Conservation (phyloP, 2,888 invertebrate genomes). For the Timandra comae region DNA sequence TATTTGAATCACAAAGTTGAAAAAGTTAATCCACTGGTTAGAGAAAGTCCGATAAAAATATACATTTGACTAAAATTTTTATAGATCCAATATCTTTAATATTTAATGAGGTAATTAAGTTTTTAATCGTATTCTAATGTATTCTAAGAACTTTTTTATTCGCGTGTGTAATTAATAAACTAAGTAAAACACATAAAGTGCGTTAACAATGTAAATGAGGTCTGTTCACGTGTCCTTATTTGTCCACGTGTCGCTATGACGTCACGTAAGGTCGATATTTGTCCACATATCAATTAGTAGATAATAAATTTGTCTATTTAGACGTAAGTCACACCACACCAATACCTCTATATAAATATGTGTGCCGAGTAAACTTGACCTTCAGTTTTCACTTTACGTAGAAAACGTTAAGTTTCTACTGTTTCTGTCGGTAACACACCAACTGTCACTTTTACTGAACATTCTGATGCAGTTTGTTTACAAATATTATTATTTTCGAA, state of each 20-base stretch:
- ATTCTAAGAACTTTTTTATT: too few relatives aligned
- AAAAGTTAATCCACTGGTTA: too few relatives aligned
- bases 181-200: too few relatives aligned
- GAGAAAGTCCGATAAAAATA: too few relatives aligned
- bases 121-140: too few relatives aligned
- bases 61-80: too few relatives aligned
- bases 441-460: background rate
- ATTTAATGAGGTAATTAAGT: too few relatives aligned
- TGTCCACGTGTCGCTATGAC: conserved; percentile 12
- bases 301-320: conserved; percentile 2
- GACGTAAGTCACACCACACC: background rate
- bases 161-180: too few relatives aligned
- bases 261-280: conserved; percentile 10
- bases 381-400: conserved; percentile 11
- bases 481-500: too few relatives aligned
- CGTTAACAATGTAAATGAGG: conserved; percentile 14
- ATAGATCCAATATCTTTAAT: too few relatives aligned
- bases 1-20: too few relatives aligned
- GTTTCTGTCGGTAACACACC: background rate
- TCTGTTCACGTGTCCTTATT: conserved; percentile 13
- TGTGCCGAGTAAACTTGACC: conserved; percentile 12
- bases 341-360: conserved; percentile 7
- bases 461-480: too few relatives aligned
- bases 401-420: conserved; percentile 12
- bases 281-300: conserved; percentile 10